Evolutionary conservation across 2,797 vertebrate genomes (phyloP).

Genomic region (Rhabdophis nuchalis): DNA sequence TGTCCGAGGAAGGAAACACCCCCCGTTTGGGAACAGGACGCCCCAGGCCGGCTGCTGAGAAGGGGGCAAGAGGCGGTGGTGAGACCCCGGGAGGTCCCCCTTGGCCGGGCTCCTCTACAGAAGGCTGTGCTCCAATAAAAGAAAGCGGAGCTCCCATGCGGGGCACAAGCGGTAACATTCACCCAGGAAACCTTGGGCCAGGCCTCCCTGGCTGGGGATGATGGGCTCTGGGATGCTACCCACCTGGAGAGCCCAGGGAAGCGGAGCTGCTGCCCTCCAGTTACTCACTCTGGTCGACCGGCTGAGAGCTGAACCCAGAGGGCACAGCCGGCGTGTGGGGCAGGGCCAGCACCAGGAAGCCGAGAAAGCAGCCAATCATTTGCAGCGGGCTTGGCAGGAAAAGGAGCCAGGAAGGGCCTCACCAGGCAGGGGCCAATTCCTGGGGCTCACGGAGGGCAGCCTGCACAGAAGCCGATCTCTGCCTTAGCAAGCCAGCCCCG

Average conservation of each 20-base stretch:
- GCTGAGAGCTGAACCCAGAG: background rate
- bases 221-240: background rate
- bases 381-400: background rate
- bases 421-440: background rate
- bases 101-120: background rate
- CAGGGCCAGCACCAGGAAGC: background rate
- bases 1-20: no score
- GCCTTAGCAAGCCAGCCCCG: background rate
- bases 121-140: background rate
- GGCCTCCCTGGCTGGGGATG: background rate
- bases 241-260: background rate
- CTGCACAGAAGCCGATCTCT: background rate
- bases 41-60: no score
- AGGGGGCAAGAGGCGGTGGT: background rate
- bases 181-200: background rate
- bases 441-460: accelerated
- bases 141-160: background rate
- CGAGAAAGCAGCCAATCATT: background rate
- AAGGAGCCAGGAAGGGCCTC: background rate
- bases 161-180: background rate
- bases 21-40: no score
- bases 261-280: background rate
- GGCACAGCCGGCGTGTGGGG: no score
- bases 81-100: background rate
- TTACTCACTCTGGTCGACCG: background rate